Evolutionary conservation across 1,140 invertebrate genomes (phyloP).

Genomic region (Papilio aristodemus): DNA sequence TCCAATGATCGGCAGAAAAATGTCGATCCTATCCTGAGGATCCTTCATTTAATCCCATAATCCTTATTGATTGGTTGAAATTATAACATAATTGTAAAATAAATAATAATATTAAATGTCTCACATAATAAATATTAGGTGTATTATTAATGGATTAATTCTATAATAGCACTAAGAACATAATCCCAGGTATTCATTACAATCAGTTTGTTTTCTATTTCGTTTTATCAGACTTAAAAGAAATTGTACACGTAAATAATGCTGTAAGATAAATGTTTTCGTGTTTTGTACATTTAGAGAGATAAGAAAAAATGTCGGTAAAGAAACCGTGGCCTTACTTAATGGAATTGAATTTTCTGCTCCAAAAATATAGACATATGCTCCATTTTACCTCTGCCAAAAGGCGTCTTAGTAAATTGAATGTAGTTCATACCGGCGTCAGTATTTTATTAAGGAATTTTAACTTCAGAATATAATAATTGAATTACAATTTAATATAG

Average conservation of each 20-base stretch:
- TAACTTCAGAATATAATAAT: not conserved
- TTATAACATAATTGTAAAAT: not conserved
- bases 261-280: not conserved
- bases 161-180: not conserved
- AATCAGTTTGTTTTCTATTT: not conserved
- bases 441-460: not conserved
- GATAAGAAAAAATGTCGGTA: conserved; percentile 4
- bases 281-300: not conserved
- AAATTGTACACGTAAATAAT: not conserved
- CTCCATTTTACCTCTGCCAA: not conserved
- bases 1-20: too few species aligned
- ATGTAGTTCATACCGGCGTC: not conserved
- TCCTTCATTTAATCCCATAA: not conserved
- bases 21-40: too few species aligned
- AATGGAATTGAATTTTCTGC: conserved; percentile 18
- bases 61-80: not conserved
- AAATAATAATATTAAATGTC: not conserved
- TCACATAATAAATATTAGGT: too few species aligned
- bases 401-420: not conserved
- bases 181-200: not conserved
- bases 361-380: conserved; percentile 16
- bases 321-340: conserved; percentile 2
- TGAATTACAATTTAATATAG: too few species aligned
- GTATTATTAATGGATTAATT: not conserved
- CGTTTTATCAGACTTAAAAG: not conserved